Conservation (phyloP, 2,797 vertebrate genomes). For the Hirundo rustica region DNA sequence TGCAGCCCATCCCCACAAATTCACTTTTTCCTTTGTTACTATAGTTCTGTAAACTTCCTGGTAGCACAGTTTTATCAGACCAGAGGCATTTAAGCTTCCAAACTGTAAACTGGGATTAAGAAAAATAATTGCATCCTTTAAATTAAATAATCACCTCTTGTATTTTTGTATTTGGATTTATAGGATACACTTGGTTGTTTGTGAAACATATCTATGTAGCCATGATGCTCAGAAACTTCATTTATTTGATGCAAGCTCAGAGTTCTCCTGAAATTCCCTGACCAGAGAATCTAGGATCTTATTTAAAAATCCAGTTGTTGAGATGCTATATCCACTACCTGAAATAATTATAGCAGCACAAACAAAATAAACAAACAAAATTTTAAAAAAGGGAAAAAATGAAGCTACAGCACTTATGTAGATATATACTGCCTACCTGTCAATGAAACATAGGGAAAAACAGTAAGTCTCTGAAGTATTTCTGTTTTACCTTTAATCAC, state of each 20-base stretch:
- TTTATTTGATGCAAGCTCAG: neutral
- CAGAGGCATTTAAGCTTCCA: neutral
- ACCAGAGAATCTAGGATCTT: neutral
- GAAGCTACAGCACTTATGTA: neutral
- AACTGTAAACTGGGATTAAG: neutral
- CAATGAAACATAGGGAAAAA: neutral
- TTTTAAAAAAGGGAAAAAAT: accelerated
- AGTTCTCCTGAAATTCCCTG: neutral
- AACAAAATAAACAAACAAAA: neutral
- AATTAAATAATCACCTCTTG: neutral
- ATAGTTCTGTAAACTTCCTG: neutral
- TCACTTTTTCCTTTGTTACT: neutral
- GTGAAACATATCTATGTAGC: neutral
- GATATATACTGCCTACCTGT: neutral
- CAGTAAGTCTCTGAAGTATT: neutral
- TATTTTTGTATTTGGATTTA: neutral
- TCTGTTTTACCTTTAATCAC: constrained; percentile 14
- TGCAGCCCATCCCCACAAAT: neutral
- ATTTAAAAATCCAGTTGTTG: neutral
- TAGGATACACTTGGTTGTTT: neutral
- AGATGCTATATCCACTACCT: neutral
- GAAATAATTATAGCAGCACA: neutral
- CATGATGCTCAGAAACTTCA: neutral
- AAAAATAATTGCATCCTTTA: neutral
- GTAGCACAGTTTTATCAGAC: neutral